These are phyloP conservation scores for Centropus bengalensis DNA, from an alignment of 2,113 vertebrate genomes.

Conservation along the genomic window DNA sequence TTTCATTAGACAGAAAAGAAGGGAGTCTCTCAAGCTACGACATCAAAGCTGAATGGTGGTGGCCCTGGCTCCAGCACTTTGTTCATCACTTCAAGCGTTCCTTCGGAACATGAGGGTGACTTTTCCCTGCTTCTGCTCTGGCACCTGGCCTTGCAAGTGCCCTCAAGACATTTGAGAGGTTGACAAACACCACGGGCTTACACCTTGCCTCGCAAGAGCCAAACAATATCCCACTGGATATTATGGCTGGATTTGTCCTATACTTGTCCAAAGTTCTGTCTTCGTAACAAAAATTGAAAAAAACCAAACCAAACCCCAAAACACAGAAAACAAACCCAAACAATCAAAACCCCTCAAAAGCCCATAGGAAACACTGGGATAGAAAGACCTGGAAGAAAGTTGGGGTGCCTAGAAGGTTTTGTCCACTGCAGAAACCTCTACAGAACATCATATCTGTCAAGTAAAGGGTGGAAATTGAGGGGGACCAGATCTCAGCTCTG, in stretches of 20 bases:
- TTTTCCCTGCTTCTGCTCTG: background rate
- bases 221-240: rapidly evolving
- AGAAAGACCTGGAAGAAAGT: background rate
- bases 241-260: background rate
- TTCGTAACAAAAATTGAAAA: background rate
- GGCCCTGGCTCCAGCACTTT: background rate
- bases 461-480: background rate
- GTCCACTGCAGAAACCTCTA: background rate
- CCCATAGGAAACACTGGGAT: background rate
- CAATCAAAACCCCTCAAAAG: background rate
- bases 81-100: background rate
- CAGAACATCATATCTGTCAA: rapidly evolving
- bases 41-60: background rate
- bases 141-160: background rate
- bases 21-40: background rate
- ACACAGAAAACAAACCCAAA: background rate
- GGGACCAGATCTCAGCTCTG: background rate
- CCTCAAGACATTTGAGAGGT: background rate
- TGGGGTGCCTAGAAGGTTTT: background rate
- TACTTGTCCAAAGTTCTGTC: background rate
- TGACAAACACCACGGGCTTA: background rate
- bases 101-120: rapidly evolving
- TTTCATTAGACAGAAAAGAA: background rate
- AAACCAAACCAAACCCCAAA: no score
- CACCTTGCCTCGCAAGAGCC: background rate